Base-by-base conservation (phyloP, 2,797 vertebrate species). In the Melopsittacus undulatus region DNA sequence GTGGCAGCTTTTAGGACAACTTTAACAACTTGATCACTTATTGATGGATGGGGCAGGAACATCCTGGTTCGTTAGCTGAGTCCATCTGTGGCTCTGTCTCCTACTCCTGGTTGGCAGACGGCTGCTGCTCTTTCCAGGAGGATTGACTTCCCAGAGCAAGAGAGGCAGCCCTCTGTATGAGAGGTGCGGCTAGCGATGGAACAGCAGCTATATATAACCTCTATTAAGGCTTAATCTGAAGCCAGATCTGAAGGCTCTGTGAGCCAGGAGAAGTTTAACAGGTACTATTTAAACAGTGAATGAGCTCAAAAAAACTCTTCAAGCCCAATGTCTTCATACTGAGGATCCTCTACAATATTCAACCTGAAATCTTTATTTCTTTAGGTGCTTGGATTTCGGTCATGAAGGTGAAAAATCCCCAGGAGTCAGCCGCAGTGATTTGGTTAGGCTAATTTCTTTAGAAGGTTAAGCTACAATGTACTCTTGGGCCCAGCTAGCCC, bases 221-320 rank as follows among this genome's bases (percentile, higher is more conserved):
- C 63, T 83, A 83, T 74, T n/a, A 56, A 40, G n/a, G 29, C 34
- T 83, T 72, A 48, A 81, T 57, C 30, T 59, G 61, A 84, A 80
- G 91, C 92, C 75, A 84, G 42, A 69, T 11, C 54, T 64, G 62
- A 36, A 57, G 49, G 16, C 14, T 83, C 42, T 67, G 67, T 38
- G 67, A 89, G 70, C 54, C 92, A 93, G 78, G 83, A 82, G 66
- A 84, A 89, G 20, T 24, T 79, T 74, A 82, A 43, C 74, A 70
- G 59, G 67, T 59, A 19, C 42, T 84, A 19, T 69, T 62, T 89
- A 69, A 72, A 81, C 63, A 64, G 32, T 10, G 40, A 52, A 38
- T 4, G 19, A 17, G 11, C 62, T 61, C n/a, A n/a, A 62, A 63
- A 63, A 83, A 74, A 4, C 26, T 62, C 61, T 32, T 82, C 32